A percentile compares a stretch with the other conserved stretches of the same genome.
Evolutionary conservation across 2,888 invertebrate species (phyloP).

Genomic region (Rhagium mordax): DNA sequence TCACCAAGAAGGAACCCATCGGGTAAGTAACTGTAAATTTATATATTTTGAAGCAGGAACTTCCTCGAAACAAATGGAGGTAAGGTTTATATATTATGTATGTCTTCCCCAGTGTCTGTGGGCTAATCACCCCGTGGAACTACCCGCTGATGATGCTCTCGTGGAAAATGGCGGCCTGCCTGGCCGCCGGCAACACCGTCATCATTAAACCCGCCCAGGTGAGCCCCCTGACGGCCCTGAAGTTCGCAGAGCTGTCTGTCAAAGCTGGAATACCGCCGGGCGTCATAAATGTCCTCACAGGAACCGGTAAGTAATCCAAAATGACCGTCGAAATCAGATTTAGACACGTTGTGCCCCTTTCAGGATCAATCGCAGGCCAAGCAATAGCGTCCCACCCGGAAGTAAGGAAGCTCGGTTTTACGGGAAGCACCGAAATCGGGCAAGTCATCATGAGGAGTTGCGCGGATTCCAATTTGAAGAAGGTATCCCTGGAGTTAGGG

Average conservation of each 20-base stretch:
- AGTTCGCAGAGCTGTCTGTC: constrained; percentile 92
- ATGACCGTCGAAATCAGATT: too few relatives aligned
- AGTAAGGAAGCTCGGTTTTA: constrained; percentile 95
- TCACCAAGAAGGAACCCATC: constrained; percentile 92
- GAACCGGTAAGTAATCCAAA: constrained; percentile 74
- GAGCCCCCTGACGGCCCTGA: constrained; percentile 93
- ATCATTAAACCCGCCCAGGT: constrained; percentile 96
- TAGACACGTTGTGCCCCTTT: too few relatives aligned
- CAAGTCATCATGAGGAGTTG: constrained; percentile 93
- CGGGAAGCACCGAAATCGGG: constrained; percentile 95
- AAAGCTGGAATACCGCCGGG: constrained; percentile 96
- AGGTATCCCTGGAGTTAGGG: constrained; percentile 94
- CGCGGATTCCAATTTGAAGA: constrained; percentile 93
- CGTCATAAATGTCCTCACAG: constrained; percentile 94
- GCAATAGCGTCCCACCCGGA: constrained; percentile 89
- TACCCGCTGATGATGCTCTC: constrained; percentile 99
- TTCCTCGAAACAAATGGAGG: too few relatives aligned
- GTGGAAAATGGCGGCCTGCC: constrained; percentile 98
- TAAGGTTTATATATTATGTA: too few relatives aligned
- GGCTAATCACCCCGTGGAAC: constrained; percentile 96
- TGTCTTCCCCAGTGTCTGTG: constrained; percentile 81
- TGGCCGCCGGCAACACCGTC: constrained; percentile 97
- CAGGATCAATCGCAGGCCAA: constrained; percentile 86
- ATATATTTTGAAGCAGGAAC: too few relatives aligned
- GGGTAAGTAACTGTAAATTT: too few relatives aligned